Base-by-base conservation (phyloP, 2,888 invertebrate species). In the Pimpla rufipes region DNA sequence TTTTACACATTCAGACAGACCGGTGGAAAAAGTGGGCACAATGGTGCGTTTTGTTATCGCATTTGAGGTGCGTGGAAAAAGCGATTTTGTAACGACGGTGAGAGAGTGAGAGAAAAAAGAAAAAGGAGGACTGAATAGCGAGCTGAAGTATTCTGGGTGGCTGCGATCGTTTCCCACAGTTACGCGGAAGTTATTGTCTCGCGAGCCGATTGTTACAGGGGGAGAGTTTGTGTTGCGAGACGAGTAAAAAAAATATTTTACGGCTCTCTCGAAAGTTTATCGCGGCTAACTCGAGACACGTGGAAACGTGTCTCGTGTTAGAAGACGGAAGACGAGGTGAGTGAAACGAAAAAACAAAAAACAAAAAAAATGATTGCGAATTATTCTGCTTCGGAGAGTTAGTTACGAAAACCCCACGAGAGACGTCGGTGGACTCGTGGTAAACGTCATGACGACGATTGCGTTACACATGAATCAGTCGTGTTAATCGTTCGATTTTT, bases 391-490 rank as follows among this genome's bases (percentile, higher is more conserved):
- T 18, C 45, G n/a, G n/a, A 50, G 16, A 70, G 73, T 81, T 81
- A 81, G 81, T 81, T 45, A 18, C 47, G 59, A 59, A 57, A 77
- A 52, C 45, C 10, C 59, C 59, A 42, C 35, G 37, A 37, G 62
- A 10, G 40, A n/a, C 23, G 55, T 79, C 64, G 52, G 74, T 62
- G 16, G 21, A 85, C 77, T 83, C 81, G 81, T 68, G 81, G 77
- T 71, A 81, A 78, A n/a, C 80, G 79, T 79, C 78, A 81, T 71
- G 79, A 79, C 66, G 80, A 78, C 80, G 76, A 81, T 83, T 84
- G 37, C 57, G 85, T 85, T 82, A 80, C 77, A 85, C 79, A 77
- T 70, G 71, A 83, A 29, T 1, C n/a, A 42, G 0, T 1, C 23
- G 21, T 45, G 21, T 66, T 21, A 66, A 35, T 16, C 7, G 10